Percentiles rank a stretch among this genome's conserved stretches.
phyloP scores from a whole-genome alignment of 2,113 vertebrate genomes.

The Himantopus leucocephalus region DNA sequence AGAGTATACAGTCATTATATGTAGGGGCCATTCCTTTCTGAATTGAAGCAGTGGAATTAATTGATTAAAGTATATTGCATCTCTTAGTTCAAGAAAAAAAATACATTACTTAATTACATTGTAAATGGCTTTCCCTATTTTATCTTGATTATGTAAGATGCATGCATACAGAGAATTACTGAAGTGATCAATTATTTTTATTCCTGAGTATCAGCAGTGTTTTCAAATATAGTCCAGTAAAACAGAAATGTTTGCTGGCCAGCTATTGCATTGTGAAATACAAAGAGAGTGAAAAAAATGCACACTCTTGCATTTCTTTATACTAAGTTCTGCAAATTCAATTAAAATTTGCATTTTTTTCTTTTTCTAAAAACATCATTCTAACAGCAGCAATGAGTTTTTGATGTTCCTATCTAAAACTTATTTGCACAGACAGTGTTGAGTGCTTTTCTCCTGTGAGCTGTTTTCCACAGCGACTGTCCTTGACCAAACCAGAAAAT shows the following conservation, averaged over 20 bases:
- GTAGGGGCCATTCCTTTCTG: not conserved
- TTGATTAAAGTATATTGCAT: not conserved
- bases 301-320: not conserved
- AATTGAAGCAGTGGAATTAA: not conserved
- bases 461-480: constrained; percentile 45
- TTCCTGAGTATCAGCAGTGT: not conserved
- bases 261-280: not conserved
- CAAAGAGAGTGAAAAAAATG: not conserved
- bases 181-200: not conserved
- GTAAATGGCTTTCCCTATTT: not conserved
- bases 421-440: not conserved
- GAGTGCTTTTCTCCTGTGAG: not conserved
- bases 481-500: constrained; percentile 74
- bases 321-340: not conserved
- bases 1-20: not conserved
- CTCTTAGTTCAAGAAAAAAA: not conserved
- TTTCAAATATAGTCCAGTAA: not conserved
- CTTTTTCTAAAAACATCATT: not conserved
- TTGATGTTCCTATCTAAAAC: not conserved
- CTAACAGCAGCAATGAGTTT: not conserved
- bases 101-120: not conserved
- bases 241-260: not conserved
- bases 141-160: not conserved
- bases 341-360: not conserved
- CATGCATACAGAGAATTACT: not conserved